Base-by-base conservation (phyloP, 2,888 invertebrate genomes). In the Gnatocerus cornutus region DNA sequence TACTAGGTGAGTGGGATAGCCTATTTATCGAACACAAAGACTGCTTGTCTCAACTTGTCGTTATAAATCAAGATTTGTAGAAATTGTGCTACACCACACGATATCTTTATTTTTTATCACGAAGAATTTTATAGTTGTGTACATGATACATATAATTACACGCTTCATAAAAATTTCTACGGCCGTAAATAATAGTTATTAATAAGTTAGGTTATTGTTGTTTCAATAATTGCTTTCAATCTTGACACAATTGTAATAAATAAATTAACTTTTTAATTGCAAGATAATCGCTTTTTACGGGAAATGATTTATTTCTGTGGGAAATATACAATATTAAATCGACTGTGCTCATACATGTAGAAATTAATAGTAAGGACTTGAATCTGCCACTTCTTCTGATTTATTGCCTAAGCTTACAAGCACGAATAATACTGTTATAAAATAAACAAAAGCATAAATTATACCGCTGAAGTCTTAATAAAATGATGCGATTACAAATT, bases 181-280 rank as follows among this genome's bases (percentile, higher is more conserved):
- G n/a, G 41, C 12, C 41, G 13, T 41, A 41, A 41, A 41, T 41
- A 41, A 41, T 41, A 12, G 41, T 41, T 41, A 41, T 41, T 41
- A 41, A 41, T 41, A 59, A 59, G 58, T 21, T 59, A 13, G 45
- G 43, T 46, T 59, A 46, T 39, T 59, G 46, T 33, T 59, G 30
- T 59, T 43, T 52, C 14, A 55, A 41, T 59, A 41, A 59, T 30
- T 59, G 16, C 53, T 53, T 14, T 30, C 10, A 29, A 27, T 41
- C 41, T 29, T 41, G 46, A 46, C 59, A 59, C 29, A 46, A 59
- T 10, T 30, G 59, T 59, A 59, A 56, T 58, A 29, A 43, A 58
- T 59, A 45, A 5, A 59, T 59, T 59, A 45, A 29, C 45, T 39
- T 39, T 59, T 59, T 59, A 46, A 59, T 59, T 59, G 59, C 59